Evolutionary conservation across 2,888 invertebrate species (phyloP), one percentile per base, ranked within the genome.

Genomic region (Euplexia lucipara): DNA sequence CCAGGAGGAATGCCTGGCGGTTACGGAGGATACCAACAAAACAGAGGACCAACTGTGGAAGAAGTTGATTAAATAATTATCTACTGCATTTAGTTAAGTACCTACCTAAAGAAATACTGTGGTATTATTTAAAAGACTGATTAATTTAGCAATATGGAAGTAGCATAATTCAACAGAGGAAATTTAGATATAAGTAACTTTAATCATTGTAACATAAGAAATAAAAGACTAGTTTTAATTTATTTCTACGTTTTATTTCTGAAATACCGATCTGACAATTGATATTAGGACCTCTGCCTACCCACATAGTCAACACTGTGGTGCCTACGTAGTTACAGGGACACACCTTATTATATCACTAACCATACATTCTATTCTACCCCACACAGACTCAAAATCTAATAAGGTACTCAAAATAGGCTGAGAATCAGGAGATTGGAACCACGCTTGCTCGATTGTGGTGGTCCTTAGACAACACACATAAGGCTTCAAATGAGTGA

Each of bases 41-140:
- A 51, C 34, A 73, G 77, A 20, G 91, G 92, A n/a, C 92, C 92
- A 22, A 92, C 88, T 1, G 88, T 91, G 0, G 91, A 91, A 59
- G 91, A 91, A 84, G 91, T 91, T 7, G 91, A 91, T 71, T 91
- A 85, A 87, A 68, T n/a, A 12, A 3, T 22, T 3, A 10, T 18
- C 12, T 56, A 12, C 4, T 26, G 18, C 41, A 0, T n/a, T n/a
- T n/a, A 20, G 7, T 35, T 18, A 16, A 8, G 18, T 6, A 26
- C 51, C 8, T 14, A 26, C 32, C 35, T 32, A 7, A 57, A 35
- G 20, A 44, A 8, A 47, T 39, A 47, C 51, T 54, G 51, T 59
- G 68, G 5, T 26, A 26, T 26, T 26, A 26, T 26, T 26, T 26
- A 5, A 3, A 26, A 26, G 26, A 26, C 26, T 26, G 26, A 26